Conservation (phyloP, 2,113 vertebrate species). For the Bambusicola thoracicus region DNA sequence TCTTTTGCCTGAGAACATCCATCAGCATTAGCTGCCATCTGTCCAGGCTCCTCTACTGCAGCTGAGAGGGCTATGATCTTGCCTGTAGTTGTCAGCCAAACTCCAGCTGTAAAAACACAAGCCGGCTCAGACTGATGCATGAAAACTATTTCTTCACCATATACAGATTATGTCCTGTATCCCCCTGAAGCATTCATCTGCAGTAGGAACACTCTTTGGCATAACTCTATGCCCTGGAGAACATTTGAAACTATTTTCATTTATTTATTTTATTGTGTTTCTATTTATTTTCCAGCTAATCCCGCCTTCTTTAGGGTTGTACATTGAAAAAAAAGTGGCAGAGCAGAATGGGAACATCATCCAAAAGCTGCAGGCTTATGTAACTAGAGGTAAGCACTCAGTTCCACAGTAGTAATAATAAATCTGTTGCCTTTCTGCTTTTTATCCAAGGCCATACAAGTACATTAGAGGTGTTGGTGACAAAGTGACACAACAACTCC, state of each 20-base stretch:
- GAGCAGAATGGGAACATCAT: not conserved
- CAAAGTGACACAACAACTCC: not conserved
- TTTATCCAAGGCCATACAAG: not conserved
- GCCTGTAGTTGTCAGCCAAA: not conserved
- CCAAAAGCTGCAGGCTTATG: not conserved
- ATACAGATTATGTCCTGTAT: not conserved
- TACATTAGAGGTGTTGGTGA: not conserved
- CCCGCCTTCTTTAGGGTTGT: not conserved
- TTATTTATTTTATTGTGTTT: not conserved
- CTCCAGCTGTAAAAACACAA: conserved; percentile 64
- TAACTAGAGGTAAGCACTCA: not conserved
- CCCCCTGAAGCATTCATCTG: not conserved
- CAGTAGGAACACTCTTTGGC: not conserved
- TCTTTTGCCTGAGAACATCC: not conserved
- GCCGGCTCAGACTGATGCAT: not conserved
- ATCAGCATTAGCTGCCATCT: conserved; percentile 31
- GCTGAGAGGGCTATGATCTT: not conserved
- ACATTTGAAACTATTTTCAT: not conserved
- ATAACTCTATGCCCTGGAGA: not conserved
- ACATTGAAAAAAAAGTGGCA: not conserved
- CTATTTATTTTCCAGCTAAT: not conserved
- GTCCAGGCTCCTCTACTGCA: not conserved
- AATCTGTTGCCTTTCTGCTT: not conserved
- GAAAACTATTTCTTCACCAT: not conserved
- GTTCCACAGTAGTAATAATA: not conserved